Conservation (phyloP, 2,113 vertebrate species). For the Regulus satrapa region DNA sequence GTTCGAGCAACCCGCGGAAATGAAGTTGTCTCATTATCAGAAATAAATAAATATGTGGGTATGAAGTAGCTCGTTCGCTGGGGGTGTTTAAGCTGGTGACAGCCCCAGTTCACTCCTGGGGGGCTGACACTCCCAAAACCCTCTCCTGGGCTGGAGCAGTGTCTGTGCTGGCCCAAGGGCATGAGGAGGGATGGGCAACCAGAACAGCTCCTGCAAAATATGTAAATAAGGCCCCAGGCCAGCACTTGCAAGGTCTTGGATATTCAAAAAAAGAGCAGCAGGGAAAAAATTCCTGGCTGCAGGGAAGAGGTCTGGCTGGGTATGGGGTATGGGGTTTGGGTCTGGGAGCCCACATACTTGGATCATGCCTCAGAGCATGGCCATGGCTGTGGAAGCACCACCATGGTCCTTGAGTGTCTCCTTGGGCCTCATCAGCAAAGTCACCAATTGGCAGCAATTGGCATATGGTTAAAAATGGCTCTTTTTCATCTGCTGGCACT, state of each 20-base stretch:
- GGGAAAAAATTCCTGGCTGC: not conserved
- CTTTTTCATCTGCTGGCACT: not conserved
- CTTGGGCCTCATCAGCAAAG: accelerated
- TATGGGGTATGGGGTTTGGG: not conserved
- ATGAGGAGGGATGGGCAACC: not conserved
- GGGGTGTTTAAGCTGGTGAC: not conserved
- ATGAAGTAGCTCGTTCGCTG: not conserved
- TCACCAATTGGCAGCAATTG: not conserved
- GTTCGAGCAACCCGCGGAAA: not conserved
- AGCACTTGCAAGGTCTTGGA: not conserved
- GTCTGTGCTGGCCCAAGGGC: accelerated
- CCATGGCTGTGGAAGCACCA: not conserved
- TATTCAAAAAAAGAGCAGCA: not conserved
- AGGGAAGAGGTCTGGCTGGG: not conserved
- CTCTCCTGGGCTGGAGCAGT: not conserved
- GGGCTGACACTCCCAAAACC: not conserved
- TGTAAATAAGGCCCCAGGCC: not conserved
- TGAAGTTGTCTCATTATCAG: not conserved
- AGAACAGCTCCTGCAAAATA: not conserved
- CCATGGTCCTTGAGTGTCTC: not conserved
- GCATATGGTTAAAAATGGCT: not conserved
- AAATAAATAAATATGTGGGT: not conserved
- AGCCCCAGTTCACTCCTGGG: accelerated
- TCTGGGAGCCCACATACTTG: accelerated
- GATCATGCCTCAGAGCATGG: accelerated